Conservation (phyloP, 2,113 vertebrate species). For the Malurus cyaneus region DNA sequence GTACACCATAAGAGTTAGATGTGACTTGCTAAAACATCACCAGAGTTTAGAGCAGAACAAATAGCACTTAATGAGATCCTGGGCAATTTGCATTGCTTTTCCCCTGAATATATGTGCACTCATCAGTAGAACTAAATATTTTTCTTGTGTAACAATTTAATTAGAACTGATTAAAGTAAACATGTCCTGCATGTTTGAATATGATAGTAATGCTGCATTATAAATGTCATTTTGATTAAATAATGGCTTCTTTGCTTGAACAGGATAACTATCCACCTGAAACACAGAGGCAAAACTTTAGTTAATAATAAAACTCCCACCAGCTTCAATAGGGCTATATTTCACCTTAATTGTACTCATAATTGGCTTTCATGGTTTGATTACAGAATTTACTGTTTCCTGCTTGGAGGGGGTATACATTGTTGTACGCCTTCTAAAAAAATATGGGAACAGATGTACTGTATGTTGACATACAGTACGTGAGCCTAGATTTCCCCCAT, state of each 20-base stretch:
- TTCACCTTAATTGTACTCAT: conserved; percentile 39
- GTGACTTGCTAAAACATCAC: neutral
- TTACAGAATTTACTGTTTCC: conserved; percentile 16
- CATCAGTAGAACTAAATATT: neutral
- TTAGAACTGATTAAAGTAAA: conserved; percentile 33
- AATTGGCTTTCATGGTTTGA: conserved; percentile 23
- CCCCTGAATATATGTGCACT: neutral
- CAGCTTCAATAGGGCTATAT: conserved; percentile 46
- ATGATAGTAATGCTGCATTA: neutral
- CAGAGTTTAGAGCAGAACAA: neutral
- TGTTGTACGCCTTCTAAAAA: neutral
- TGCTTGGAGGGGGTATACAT: neutral
- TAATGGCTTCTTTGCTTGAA: conserved; percentile 31
- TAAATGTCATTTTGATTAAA: conserved; percentile 9
- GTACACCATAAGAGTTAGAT: neutral
- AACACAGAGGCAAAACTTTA: conserved; percentile 12
- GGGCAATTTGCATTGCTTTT: conserved; percentile 5
- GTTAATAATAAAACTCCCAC: conserved; percentile 46
- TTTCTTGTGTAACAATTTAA: conserved; percentile 20
- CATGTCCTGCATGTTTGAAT: neutral
- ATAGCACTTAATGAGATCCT: neutral
- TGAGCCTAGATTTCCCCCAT: neutral
- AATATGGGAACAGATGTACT: neutral
- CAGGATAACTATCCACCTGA: neutral
- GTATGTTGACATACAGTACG: neutral